phyloP scores from a whole-genome alignment of 2,888 invertebrate genomes.

The Globia sparganii region DNA sequence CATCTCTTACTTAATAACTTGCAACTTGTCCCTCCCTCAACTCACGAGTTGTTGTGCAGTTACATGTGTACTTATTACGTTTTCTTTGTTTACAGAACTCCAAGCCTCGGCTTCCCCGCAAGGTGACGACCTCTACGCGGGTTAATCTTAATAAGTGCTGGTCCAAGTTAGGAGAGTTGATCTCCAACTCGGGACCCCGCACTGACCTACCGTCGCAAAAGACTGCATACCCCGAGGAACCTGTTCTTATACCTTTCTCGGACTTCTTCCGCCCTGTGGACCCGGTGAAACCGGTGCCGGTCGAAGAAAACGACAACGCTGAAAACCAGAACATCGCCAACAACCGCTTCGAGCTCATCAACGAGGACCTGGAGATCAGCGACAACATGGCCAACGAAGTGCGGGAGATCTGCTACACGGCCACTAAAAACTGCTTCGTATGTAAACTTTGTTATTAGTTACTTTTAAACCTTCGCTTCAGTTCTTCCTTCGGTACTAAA shows the following conservation, averaged over 20 bases:
- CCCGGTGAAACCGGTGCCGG: slow-evolving; percentile 84
- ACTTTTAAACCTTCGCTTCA: slow-evolving; percentile 68
- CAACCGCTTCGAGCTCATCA: slow-evolving; percentile 84
- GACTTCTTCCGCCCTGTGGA: slow-evolving; percentile 85
- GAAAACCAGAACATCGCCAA: slow-evolving; percentile 87
- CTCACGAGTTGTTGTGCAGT: slow-evolving; percentile 1
- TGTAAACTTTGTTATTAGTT: slow-evolving; percentile 86
- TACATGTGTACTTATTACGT: slow-evolving; percentile 58
- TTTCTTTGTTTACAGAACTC: slow-evolving; percentile 87
- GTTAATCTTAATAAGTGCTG: slow-evolving; percentile 92
- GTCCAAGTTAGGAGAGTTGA: slow-evolving; percentile 91
- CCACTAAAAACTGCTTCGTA: slow-evolving; percentile 84
- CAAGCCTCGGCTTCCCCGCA: slow-evolving; percentile 90
- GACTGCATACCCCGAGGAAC: slow-evolving; percentile 86
- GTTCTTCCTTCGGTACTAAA: slow-evolving; percentile 77
- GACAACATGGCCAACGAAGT: slow-evolving; percentile 91
- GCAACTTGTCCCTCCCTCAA: slow-evolving; percentile 27
- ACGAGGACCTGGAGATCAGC: slow-evolving; percentile 85
- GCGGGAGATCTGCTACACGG: slow-evolving; percentile 89
- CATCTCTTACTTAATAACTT: slow-evolving; percentile 5
- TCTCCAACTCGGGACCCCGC: slow-evolving; percentile 86
- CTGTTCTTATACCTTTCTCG: slow-evolving; percentile 83
- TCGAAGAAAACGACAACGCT: slow-evolving; percentile 86
- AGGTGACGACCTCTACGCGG: slow-evolving; percentile 89
- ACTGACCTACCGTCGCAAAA: slow-evolving; percentile 88